Conservation (phyloP, 2,797 vertebrate species). For the Merluccius polli region DNA sequence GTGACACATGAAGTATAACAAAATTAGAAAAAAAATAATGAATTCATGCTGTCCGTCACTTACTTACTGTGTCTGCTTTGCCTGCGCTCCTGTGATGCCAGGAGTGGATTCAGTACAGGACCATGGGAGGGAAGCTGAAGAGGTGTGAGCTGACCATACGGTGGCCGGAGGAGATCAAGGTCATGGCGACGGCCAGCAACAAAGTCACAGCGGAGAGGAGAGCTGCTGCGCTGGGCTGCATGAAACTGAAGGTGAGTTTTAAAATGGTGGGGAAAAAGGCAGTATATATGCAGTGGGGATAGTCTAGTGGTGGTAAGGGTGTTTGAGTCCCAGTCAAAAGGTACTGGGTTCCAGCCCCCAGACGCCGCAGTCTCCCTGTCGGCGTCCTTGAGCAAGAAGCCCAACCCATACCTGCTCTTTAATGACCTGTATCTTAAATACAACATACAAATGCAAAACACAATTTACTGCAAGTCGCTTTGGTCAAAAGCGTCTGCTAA, state of each 20-base stretch:
- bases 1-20: not conserved
- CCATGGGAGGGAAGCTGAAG: conserved; percentile 79
- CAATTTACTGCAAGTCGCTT: too few species aligned
- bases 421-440: not conserved
- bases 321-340: too few species aligned
- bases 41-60: not conserved
- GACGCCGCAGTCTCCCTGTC: too few species aligned
- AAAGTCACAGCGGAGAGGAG: conserved; percentile 80
- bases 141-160: conserved; percentile 78
- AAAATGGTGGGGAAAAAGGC: too few species aligned
- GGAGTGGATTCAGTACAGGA: conserved; percentile 82
- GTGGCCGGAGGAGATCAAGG: conserved; percentile 89
- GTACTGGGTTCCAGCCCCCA: not conserved
- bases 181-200: conserved; percentile 77
- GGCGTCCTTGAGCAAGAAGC: too few species aligned
- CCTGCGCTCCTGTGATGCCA: conserved; percentile 36
- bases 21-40: not conserved
- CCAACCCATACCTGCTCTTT: too few species aligned
- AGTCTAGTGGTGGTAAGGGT: too few species aligned
- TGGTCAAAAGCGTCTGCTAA: not conserved
- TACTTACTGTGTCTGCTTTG: not conserved
- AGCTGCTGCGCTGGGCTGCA: conserved; percentile 87
- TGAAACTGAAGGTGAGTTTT: conserved; percentile 83
- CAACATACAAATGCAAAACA: too few species aligned
- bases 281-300: too few species aligned